Conservation (phyloP, 1,140 invertebrate species). For the Formica exsecta region DNA sequence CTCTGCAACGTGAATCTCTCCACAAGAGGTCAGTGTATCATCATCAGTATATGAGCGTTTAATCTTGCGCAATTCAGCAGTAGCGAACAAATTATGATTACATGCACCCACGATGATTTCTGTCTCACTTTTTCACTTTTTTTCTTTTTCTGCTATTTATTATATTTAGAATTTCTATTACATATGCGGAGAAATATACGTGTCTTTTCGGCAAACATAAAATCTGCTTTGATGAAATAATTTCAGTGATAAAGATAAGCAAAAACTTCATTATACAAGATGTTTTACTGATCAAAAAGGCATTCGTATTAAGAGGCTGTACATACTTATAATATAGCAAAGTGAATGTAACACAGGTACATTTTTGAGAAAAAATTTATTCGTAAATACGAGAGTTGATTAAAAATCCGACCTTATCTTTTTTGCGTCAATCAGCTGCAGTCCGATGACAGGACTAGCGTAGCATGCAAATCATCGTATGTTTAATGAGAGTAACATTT, state of each 20-base stretch:
- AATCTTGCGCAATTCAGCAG: background rate
- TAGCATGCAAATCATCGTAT: too few relatives aligned
- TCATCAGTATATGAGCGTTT: background rate
- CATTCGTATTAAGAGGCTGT: background rate
- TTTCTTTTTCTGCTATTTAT: background rate
- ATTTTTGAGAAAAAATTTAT: background rate
- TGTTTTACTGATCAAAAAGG: background rate
- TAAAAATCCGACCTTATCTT: too few relatives aligned
- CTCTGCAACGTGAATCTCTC: background rate
- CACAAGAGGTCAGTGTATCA: background rate
- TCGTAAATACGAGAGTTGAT: background rate
- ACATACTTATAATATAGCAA: background rate
- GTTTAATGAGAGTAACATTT: slow-evolving; percentile 11
- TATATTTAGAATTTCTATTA: background rate
- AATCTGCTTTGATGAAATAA: background rate
- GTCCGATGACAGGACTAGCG: too few relatives aligned
- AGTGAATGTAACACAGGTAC: background rate
- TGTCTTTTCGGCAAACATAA: background rate
- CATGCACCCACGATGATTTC: background rate
- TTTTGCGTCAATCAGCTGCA: too few relatives aligned
- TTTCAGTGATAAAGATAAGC: background rate
- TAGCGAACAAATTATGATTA: slow-evolving; percentile 16
- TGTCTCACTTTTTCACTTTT: background rate
- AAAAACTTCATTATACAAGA: background rate
- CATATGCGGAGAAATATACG: background rate